Evolutionary conservation across 2,888 invertebrate species (phyloP).

Genomic region (Minunthozetes semirufus): DNA sequence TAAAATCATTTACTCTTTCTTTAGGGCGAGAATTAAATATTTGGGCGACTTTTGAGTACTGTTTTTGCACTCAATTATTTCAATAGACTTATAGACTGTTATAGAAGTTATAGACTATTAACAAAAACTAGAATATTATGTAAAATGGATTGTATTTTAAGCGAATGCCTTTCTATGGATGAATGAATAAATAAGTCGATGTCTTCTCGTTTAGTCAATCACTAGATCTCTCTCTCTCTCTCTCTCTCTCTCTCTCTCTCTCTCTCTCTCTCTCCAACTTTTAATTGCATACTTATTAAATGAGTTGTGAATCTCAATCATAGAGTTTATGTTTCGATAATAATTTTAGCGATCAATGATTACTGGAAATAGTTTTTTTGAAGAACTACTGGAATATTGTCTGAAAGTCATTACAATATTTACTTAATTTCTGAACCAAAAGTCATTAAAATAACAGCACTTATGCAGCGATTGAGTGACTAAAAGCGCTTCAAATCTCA

Average conservation of each 20-base stretch:
- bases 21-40: slow-evolving; percentile 19
- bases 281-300: slow-evolving; percentile 13
- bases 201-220: neutral
- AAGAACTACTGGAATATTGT: too few species aligned
- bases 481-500: slow-evolving; percentile 11
- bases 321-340: neutral
- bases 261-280: neutral
- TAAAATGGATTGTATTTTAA: slow-evolving; percentile 18
- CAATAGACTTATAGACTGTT: too few species aligned
- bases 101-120: too few species aligned
- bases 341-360: neutral
- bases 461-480: neutral
- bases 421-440: neutral
- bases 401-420: neutral
- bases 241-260: neutral
- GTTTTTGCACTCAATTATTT: too few species aligned
- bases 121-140: neutral
- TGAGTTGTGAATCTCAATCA: neutral
- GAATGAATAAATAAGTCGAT: slow-evolving; percentile 24
- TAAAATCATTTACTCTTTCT: slow-evolving; percentile 22
- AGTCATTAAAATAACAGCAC: neutral
- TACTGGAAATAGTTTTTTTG: neutral
- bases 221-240: neutral
- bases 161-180: neutral
- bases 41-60: slow-evolving; percentile 4